Evolutionary conservation across 1,140 invertebrate species (phyloP), one percentile per base, ranked within the genome.

Genomic region (Plutomurus gul): DNA sequence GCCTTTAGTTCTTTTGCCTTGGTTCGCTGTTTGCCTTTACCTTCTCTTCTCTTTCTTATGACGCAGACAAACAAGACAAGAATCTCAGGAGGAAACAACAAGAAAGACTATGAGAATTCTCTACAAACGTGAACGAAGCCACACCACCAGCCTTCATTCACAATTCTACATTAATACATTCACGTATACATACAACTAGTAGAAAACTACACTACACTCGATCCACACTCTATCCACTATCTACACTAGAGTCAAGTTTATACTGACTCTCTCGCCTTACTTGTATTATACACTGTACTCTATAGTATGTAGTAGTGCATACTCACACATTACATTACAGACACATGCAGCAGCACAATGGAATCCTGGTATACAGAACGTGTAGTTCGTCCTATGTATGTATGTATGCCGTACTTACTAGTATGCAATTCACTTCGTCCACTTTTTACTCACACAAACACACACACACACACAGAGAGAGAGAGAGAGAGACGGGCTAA

Each of bases 51-150:
- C n/a, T 33, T 76, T 30, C 43, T 51, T 51, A 65, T 76, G 75
- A 76, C 75, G 75, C 75, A 76, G 47, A 76, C 47, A 76, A 76
- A 76, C 49, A 60, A 76, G 75, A 76, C 75, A 76, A 76, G 43
- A 76, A 76, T 76, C 75, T 76, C 73, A 65, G 70, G 39, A 76
- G 75, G 75, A 76, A 76, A 76, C 27, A 56, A 76, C 49, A 33
- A 60, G 75, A 75, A 65, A 65, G 56, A 65, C 56, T 65, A 65
- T 65, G 56, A 33, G 56, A 65, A 65, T 65, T 65, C 56, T 65
- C 56, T 65, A n/a, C 16, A 16, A 65, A 65, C 56, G 56, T 65
- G 56, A 65, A 65, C 56, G 27, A 30, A 65, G 56, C 30, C 56
- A 65, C 56, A 33, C 51, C 51, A 56, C 22, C 56, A 65, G 56